Conservation (phyloP, 2,797 vertebrate genomes). For the Poecile montanus region DNA sequence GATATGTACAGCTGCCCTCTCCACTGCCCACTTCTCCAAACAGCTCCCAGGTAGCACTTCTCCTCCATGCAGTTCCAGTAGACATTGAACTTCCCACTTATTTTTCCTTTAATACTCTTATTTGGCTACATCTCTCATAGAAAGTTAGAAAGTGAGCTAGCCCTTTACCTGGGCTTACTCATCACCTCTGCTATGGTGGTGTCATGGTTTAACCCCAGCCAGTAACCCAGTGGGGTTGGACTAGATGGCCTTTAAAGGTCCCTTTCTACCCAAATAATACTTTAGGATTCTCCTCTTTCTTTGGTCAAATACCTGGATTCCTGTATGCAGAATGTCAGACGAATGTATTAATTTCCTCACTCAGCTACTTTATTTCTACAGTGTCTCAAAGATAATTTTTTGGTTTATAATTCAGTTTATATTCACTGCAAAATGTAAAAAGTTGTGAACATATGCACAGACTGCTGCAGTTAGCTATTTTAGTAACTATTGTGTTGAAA, state of each 20-base stretch:
- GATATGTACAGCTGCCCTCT: not conserved
- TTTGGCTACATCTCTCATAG: not conserved
- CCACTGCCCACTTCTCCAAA: not conserved
- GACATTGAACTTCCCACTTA: not conserved
- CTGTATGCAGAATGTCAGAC: not conserved
- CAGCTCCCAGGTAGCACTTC: not conserved
- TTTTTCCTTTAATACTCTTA: not conserved
- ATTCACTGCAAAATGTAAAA: not conserved
- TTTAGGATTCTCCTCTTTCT: not conserved
- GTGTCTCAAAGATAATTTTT: not conserved
- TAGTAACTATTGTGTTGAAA: not conserved
- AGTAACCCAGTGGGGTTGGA: not conserved
- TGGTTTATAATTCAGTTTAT: not conserved
- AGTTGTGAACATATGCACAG: not conserved
- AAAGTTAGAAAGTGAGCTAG: not conserved
- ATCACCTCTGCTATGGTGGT: not conserved
- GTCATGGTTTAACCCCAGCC: not conserved
- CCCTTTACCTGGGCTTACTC: not conserved
- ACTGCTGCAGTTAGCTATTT: not conserved
- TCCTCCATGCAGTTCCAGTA: not conserved
- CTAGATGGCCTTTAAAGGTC: not conserved
- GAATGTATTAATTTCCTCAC: not conserved
- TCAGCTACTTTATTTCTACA: not conserved
- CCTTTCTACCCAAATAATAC: not conserved
- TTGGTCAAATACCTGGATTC: not conserved